Evolutionary conservation across 2,888 invertebrate species (phyloP).

Genomic region (Ophraella communa): DNA sequence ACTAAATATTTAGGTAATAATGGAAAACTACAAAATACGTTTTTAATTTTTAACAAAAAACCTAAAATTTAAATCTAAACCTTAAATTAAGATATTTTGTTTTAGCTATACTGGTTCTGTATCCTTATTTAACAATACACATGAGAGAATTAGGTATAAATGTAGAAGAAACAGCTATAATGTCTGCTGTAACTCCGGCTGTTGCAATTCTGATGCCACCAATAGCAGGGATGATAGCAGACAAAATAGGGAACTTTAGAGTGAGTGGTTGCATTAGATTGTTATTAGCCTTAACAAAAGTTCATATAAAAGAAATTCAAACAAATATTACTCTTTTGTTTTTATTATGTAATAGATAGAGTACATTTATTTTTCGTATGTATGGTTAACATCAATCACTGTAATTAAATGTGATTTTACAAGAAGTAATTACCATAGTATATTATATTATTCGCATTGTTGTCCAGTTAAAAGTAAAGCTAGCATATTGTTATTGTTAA

Average conservation of each 20-base stretch:
- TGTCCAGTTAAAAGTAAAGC: not conserved
- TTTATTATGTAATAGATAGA: no score
- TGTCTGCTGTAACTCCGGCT: slow-evolving; percentile 79
- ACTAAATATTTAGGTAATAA: no score
- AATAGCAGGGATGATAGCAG: slow-evolving; percentile 76
- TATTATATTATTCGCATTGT: not conserved
- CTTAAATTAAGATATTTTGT: no score
- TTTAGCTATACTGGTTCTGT: slow-evolving; percentile 75
- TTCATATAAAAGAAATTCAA: no score
- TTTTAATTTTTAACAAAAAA: no score
- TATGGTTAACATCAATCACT: not conserved
- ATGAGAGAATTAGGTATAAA: slow-evolving; percentile 81
- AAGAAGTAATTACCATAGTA: not conserved
- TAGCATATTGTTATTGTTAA: not conserved
- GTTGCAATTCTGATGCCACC: slow-evolving; percentile 81
- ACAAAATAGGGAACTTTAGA: slow-evolving; percentile 82
- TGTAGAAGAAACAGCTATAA: slow-evolving; percentile 80
- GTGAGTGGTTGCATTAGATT: slow-evolving; percentile 57
- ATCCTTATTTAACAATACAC: slow-evolving; percentile 81
- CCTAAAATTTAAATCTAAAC: no score
- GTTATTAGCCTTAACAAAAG: not conserved
- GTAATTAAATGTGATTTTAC: not conserved
- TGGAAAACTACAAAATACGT: no score
- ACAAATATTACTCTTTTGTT: no score
- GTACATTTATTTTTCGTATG: not conserved